Base-by-base conservation (phyloP, 2,888 invertebrate genomes). In the Amblyjoppa fuscipennis region DNA sequence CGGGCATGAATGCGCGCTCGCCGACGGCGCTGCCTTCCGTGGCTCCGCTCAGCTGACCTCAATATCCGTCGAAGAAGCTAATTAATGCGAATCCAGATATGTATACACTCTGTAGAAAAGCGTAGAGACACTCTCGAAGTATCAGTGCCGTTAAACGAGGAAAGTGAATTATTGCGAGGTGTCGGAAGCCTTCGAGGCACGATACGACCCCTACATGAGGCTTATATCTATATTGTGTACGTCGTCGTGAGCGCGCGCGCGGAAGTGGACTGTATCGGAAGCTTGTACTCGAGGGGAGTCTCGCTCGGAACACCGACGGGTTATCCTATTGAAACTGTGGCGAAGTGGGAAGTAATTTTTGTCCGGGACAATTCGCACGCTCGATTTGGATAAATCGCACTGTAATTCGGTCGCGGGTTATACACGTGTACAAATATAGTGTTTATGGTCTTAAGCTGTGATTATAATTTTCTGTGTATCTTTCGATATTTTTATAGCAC, bases 111-210 rank as follows among this genome's bases (percentile, higher is more conserved):
- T 13, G 25, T 49, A 68, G 31, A 25, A 9, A 70, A 51, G 64
- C 45, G 68, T 3, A 31, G 25, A 61, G 51, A 49, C 34, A 74
- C 66, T 81, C 68, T 68, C 74, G 31, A 66, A 41, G 74, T 41
- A 13, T 28, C 49, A 34, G 11, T 41, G 20, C 34, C 28, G 49
- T 53, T 59, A 3, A 51, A 61, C 25, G 61, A 81, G 73, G 81
- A 84, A 84, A 84, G 81, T 81, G 77, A 81, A 81, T 84, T 84
- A 74, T 81, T 49, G 45, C n/a, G 53, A 68, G 34, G 41, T 66
- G 34, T 53, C 73, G 45, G 64, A 73, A 81, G 41, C 45, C 77
- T 73, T 41, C 28, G 34, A 38, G 80, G 59, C 76, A 38, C 25
- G 51, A n/a, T 59, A 45, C 59, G 7, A 41, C 66, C 45, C 25